Evolutionary conservation across 2,888 invertebrate genomes (phyloP).

Genomic region (Cantharis rustica): DNA sequence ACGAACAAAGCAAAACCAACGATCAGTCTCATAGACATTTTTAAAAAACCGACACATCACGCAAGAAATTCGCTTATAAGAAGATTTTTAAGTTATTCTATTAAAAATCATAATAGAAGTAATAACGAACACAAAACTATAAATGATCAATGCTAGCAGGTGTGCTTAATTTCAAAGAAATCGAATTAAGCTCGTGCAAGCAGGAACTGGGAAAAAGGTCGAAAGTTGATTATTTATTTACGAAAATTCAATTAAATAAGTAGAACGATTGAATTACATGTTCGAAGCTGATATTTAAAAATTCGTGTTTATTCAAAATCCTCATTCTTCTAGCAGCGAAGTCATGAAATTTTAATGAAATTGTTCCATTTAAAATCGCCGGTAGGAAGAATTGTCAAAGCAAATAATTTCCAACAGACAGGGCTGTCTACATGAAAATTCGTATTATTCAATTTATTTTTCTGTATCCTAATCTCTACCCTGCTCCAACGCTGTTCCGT

Average conservation of each 20-base stretch:
- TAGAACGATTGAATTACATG: slow-evolving; percentile 10
- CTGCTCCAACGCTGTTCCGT: no score
- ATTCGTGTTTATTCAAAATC: neutral
- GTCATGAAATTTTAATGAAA: neutral
- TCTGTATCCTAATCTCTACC: no score
- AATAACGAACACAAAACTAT: slow-evolving; percentile 36
- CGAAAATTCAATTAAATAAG: slow-evolving; percentile 31
- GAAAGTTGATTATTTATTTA: slow-evolving; percentile 32
- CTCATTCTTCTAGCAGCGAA: neutral
- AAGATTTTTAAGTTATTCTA: slow-evolving; percentile 20
- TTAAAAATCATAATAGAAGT: slow-evolving; percentile 35
- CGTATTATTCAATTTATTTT: no score
- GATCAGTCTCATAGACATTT: slow-evolving; percentile 38
- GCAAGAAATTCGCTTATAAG: slow-evolving; percentile 25
- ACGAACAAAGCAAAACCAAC: slow-evolving; percentile 20
- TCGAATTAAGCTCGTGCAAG: slow-evolving; percentile 15
- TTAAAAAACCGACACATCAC: slow-evolving; percentile 12
- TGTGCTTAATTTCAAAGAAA: slow-evolving; percentile 23
- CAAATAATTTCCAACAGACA: no score
- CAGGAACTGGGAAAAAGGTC: slow-evolving; percentile 22
- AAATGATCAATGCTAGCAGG: slow-evolving; percentile 33
- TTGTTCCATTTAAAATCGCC: no score
- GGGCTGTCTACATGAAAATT: no score
- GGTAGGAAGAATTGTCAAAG: no score
- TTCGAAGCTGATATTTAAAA: neutral